phyloP scores from a whole-genome alignment of 2,113 vertebrate genomes.

The Dipodomys merriami region DNA sequence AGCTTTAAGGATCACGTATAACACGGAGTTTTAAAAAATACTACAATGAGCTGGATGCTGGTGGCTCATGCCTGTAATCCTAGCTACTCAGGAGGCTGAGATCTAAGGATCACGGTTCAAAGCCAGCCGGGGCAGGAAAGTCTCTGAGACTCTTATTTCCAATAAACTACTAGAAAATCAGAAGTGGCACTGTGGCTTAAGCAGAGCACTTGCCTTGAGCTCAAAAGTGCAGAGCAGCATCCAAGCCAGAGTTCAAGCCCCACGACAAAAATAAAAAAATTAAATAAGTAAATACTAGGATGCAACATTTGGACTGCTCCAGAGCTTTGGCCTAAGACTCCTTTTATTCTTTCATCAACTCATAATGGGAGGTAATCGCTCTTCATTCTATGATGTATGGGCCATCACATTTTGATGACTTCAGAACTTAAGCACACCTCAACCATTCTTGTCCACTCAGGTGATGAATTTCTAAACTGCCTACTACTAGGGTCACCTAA shows the following conservation, averaged over 20 bases:
- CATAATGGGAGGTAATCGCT: background rate
- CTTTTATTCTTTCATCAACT: background rate
- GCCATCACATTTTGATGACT: background rate
- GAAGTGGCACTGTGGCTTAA: too few species aligned
- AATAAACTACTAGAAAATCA: too few species aligned
- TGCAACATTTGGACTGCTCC: background rate
- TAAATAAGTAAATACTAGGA: background rate
- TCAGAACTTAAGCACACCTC: too few species aligned
- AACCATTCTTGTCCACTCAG: background rate
- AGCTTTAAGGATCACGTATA: background rate
- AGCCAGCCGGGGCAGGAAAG: too few species aligned
- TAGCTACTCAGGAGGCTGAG: too few species aligned
- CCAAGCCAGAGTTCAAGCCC: too few species aligned
- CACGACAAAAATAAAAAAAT: too few species aligned
- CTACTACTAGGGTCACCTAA: background rate
- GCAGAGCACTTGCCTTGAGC: too few species aligned
- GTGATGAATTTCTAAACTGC: background rate
- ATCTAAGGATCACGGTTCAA: too few species aligned
- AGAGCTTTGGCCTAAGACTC: background rate
- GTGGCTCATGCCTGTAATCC: too few species aligned
- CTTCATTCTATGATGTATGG: slow-evolving; percentile 4
- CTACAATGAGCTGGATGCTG: background rate
- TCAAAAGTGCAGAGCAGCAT: too few species aligned
- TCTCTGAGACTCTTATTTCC: too few species aligned
- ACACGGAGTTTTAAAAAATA: background rate